Percentiles rank a stretch among this genome's conserved stretches.
Conservation (phyloP, 2,113 vertebrate species). For the Alligator sinensis region DNA sequence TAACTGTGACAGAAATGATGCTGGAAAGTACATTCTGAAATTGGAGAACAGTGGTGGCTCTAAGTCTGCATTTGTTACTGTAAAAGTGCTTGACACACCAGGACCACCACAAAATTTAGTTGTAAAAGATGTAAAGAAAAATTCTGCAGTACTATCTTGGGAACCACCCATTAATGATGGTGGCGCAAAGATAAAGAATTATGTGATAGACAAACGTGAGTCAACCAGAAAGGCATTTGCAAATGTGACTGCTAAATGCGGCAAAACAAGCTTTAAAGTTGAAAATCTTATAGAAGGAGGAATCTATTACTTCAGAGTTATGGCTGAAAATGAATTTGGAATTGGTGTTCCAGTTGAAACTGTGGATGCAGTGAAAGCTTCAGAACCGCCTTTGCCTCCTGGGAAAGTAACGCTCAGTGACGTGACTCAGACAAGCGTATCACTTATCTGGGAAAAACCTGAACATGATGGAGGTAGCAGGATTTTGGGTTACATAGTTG, state of each 20-base stretch:
- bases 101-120: conserved; percentile 90
- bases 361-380: conserved; percentile 88
- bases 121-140: conserved; percentile 92
- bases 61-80: conserved; percentile 95
- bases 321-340: conserved; percentile 98
- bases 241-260: conserved; percentile 92
- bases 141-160: conserved; percentile 92
- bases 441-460: conserved; percentile 96
- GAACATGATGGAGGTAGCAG: conserved; percentile 96
- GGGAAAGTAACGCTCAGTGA: conserved; percentile 94
- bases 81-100: conserved; percentile 96
- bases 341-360: conserved; percentile 91
- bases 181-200: conserved; percentile 94
- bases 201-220: conserved; percentile 96
- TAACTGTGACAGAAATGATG: conserved; percentile 95
- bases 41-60: conserved; percentile 93
- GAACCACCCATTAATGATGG: conserved; percentile 96
- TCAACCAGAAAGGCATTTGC: conserved; percentile 94
- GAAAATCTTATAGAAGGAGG: conserved; percentile 93
- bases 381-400: conserved; percentile 93
- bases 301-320: conserved; percentile 96
- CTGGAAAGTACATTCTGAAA: conserved; percentile 93
- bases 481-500: conserved; percentile 93
- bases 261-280: conserved; percentile 93
- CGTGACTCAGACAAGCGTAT: conserved; percentile 91